Evolutionary conservation across 2,113 vertebrate genomes (phyloP), one percentile per base, ranked within the genome.

Genomic region (Oxygymnocypris stewartii): DNA sequence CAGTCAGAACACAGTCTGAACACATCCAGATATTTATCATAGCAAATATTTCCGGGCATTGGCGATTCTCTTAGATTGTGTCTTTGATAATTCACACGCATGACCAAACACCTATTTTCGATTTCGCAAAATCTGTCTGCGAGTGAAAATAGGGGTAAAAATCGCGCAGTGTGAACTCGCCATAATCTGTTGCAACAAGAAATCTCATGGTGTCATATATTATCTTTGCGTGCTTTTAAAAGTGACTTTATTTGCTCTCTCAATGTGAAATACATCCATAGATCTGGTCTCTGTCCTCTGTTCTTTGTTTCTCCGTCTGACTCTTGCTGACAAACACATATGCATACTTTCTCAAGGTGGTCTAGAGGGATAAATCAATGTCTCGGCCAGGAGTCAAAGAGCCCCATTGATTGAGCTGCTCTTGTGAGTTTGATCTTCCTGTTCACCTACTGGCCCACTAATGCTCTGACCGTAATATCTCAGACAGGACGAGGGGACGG

Each of bases 351-450:
- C 42, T 71, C 42, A n/a, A 13, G 44, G 76, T 76, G 77, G 59
- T 77, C 82, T 25, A 65, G 74, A 73, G 85, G 85, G 49, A 37
- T 67, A 74, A 84, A 87, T 84, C 25, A 20, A 76, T 84, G 57
- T 84, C 67, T 80, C 59, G 40, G 65, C 40, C 59, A 20, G 40
- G 57, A 73, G 61, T 82, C 67, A 49, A n/a, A 75, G 35, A 25
- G 44, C 78, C 69, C 47, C 79, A 87, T 79, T 83, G 83, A 87
- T 89, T 84, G 69, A 84, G 31, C 67, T 84, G 49, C 61, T 71
- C 47, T 16, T 44, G 16, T 83, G 47, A 31, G 44, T 73, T 37
- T 83, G 42, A 51, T 49, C 65, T 74, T 61, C 37, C 78, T 63
- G 78, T 80, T 80, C 63, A 74, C 49, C 47, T 13, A 49, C 31